Evolutionary conservation across 2,888 invertebrate species (phyloP).

Genomic region (Tachystola acroxantha): DNA sequence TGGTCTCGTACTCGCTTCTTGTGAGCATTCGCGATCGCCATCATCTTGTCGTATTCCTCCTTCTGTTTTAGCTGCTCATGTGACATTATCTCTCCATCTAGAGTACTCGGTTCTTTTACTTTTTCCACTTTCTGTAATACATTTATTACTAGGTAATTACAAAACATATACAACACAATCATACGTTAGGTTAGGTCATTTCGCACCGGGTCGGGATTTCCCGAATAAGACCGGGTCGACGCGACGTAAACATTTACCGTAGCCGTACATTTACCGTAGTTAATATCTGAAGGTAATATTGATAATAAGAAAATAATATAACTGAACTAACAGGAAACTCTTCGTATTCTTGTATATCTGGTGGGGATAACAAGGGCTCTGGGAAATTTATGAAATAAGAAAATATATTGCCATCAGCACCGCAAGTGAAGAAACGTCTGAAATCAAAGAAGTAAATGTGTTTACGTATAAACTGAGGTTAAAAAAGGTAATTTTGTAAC

Average conservation of each 20-base stretch:
- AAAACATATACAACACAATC: too few species aligned
- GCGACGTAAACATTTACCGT: too few species aligned
- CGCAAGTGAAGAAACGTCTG: conserved; percentile 79
- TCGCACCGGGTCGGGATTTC: too few species aligned
- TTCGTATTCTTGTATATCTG: conserved; percentile 14
- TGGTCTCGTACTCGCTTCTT: conserved; percentile 78
- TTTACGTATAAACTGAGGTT: neutral
- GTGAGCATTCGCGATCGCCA: conserved; percentile 80
- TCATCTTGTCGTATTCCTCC: conserved; percentile 80
- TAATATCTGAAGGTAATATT: too few species aligned
- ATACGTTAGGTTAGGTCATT: too few species aligned
- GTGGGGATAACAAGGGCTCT: conserved; percentile 35
- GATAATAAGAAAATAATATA: too few species aligned
- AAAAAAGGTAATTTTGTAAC: neutral
- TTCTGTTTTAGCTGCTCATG: conserved; percentile 84
- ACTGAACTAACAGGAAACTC: conserved; percentile 42
- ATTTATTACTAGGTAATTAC: too few species aligned
- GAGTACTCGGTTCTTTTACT: conserved; percentile 49
- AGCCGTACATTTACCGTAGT: too few species aligned
- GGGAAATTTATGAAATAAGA: conserved; percentile 78
- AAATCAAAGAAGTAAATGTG: conserved; percentile 12
- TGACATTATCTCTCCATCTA: conserved; percentile 64
- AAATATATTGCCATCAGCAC: conserved; percentile 88
- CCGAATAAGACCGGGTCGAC: too few species aligned
- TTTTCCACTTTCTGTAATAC: conserved; percentile 33